Evolutionary conservation across 1,140 invertebrate species (phyloP).

Genomic region (Helicorthomorpha holstii): DNA sequence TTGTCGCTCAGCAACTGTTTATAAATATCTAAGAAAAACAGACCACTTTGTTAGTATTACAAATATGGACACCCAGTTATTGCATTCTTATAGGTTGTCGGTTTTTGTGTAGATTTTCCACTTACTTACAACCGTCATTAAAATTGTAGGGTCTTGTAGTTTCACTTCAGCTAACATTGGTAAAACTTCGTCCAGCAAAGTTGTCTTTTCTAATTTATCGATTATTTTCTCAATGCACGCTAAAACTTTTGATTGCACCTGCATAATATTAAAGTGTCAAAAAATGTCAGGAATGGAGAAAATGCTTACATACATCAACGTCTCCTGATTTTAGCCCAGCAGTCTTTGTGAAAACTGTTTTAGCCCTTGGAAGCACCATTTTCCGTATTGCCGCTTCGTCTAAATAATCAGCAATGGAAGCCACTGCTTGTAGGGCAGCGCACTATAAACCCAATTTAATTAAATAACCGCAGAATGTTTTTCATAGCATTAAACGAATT

Average conservation of each 20-base stretch:
- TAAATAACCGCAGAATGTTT: neutral
- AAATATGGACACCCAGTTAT: too few species aligned
- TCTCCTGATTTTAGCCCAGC: slow-evolving; percentile 19
- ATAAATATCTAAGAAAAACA: slow-evolving; percentile 59
- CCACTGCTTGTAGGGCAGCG: slow-evolving; percentile 73
- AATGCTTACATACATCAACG: neutral
- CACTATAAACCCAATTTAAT: slow-evolving; percentile 34
- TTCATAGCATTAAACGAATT: neutral
- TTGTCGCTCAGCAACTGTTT: slow-evolving; percentile 78
- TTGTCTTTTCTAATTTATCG: slow-evolving; percentile 63
- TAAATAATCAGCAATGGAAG: slow-evolving; percentile 66
- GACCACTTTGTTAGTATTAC: neutral
- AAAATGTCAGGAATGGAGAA: neutral
- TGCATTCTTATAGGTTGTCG: too few species aligned
- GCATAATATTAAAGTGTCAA: neutral
- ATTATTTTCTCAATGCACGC: slow-evolving; percentile 48
- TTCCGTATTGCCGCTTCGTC: slow-evolving; percentile 63
- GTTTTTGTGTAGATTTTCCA: too few species aligned
- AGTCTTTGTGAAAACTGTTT: slow-evolving; percentile 71
- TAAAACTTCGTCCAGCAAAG: slow-evolving; percentile 80
- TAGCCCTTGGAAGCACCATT: slow-evolving; percentile 72
- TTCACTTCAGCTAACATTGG: slow-evolving; percentile 74
- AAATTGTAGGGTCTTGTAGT: slow-evolving; percentile 55
- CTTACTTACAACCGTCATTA: slow-evolving; percentile 62
- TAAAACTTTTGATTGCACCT: slow-evolving; percentile 23